Base-by-base conservation (phyloP, 1,140 invertebrate genomes). In the Melitaea cinxia region DNA sequence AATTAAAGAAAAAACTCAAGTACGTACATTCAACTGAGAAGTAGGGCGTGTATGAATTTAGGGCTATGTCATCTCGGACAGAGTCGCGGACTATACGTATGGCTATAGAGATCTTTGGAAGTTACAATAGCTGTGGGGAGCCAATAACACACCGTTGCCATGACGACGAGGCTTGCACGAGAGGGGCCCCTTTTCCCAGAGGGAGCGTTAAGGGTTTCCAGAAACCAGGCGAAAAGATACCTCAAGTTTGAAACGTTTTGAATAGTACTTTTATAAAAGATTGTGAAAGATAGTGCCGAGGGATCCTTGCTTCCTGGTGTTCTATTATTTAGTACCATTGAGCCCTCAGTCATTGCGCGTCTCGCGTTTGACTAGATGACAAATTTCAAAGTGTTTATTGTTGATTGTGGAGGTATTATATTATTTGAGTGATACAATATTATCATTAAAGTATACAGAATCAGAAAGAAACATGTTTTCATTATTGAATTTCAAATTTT, bases 101-200 rank as follows among this genome's bases (percentile, higher is more conserved):
- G 63, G 77, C 78, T 70, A 70, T 68, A 70, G 39, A 73, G 60
- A 73, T 72, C 72, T 72, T 67, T 66, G 28, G 54, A 49, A 47
- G 64, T 68, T 70, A 70, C 69, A 72, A 80, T 71, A 77, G 77
- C 80, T 73, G 77, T 78, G 76, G 84, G 84, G 88, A 84, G 88
- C 82, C 80, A 85, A 87, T 86, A 87, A 83, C 82, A 89, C 77
- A 80, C 78, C 61, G 88, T 90, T 78, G 72, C 66, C 80, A 88
- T 88, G 77, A 75, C 73, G 78, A 89, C 87, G 65, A 64, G 70
- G 74, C 75, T 71, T 17, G 55, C 73, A 67, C 66, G 70, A 78
- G 80, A 84, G 83, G 87, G 85, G 74, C 75, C 57, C 71, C 71
- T 79, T 77, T 73, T 76, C 81, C 78, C 72, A 57, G 59, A 84